A percentile compares a stretch with the other conserved stretches of the same genome.
Evolutionary conservation across 2,797 vertebrate species (phyloP).

Genomic region (Sebastes cheni): DNA sequence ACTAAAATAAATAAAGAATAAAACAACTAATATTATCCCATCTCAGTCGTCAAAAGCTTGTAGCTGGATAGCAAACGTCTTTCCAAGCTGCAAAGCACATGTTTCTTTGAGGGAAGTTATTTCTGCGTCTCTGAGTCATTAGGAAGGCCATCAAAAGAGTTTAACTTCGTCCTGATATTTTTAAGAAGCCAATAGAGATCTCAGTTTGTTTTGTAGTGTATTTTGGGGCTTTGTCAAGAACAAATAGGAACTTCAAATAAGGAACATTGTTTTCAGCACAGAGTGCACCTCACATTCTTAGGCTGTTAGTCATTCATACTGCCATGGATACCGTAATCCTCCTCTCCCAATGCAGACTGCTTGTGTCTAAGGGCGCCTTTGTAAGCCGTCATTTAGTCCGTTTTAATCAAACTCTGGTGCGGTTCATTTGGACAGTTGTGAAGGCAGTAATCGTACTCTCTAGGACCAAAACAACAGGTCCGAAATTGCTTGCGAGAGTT

Average conservation of each 20-base stretch:
- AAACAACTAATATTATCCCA: too few species aligned
- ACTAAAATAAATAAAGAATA: too few species aligned
- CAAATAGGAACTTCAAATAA: background rate
- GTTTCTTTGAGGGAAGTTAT: background rate
- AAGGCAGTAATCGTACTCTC: too few species aligned
- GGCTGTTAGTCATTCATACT: background rate
- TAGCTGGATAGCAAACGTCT: background rate
- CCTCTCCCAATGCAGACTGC: background rate
- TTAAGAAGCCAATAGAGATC: background rate
- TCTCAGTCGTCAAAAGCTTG: background rate
- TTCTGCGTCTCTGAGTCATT: background rate
- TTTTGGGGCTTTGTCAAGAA: background rate
- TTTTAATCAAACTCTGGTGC: too few species aligned
- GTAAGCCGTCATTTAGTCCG: too few species aligned
- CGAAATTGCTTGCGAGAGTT: too few species aligned
- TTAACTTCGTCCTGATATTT: background rate
- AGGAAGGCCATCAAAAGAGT: background rate
- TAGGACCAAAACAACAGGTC: too few species aligned
- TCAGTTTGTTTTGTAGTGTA: background rate
- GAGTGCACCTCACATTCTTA: background rate
- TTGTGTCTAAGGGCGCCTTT: too few species aligned
- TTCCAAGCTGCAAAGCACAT: background rate
- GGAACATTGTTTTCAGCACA: background rate
- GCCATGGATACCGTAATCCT: background rate
- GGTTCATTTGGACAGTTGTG: too few species aligned